Base-by-base conservation (phyloP, 2,797 vertebrate species). In the Martes flavigula region DNA sequence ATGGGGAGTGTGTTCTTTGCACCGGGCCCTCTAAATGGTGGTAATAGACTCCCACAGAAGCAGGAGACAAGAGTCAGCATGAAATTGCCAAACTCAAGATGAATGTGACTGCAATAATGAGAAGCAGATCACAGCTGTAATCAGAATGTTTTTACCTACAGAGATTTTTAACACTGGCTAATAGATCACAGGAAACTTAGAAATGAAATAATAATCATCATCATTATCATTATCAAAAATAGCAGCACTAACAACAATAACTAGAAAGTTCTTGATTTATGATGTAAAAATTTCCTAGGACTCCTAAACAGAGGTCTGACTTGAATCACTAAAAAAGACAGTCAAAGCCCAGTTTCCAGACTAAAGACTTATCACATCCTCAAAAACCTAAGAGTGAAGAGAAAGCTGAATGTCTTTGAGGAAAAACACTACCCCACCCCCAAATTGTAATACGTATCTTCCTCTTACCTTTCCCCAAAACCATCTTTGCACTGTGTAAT, bases 401-500 rank as follows among this genome's bases (percentile, higher is more conserved):
- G 17, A 60, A 48, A 83, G 7, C 2, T 79, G 46, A 87, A 11
- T 43, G 46, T 0, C 4, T 18, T 62, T 64, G 54, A 13, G n/a
- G 3, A 79, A 46, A 12, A 46, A 72, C 32, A 5, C 51, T n/a
- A 14, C 7, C 6, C 4, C 8, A 27, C 2, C 2, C 0, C 9
- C 7, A 64, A 79, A 56, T 0, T 72, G 0, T 27, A 75, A 48
- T 35, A 15, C 25, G 0, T 3, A 27, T 43, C 40, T 89, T 91
- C 2, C 2, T 88, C 4, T 10, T 17, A 64, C 56, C 3, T 64
- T 93, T 90, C 30, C 25, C 30, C 5, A 38, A 85, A 68, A 5
- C 23, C 7, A 1, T 30, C 7, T 43, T 79, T 68, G 20, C 2
- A 54, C 10, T 81, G 7, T 54, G 27, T n/a, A 25, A 25, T 30